phyloP scores from a whole-genome alignment of 2,888 invertebrate species.

The Sminthurinus aureus region DNA sequence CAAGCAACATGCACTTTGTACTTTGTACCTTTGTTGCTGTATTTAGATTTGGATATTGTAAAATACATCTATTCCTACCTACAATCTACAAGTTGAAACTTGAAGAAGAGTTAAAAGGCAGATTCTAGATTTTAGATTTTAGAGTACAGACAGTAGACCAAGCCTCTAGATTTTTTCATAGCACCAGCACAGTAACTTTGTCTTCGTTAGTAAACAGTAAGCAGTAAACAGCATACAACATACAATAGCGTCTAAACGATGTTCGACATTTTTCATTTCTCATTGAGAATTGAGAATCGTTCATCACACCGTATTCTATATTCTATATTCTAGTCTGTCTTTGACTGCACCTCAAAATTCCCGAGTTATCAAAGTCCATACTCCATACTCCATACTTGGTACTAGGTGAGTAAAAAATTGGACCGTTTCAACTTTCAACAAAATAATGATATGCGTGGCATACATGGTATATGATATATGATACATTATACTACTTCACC shows the following conservation, averaged over 20 bases:
- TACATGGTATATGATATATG: no score
- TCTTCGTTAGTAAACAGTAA: no score
- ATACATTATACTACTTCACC: no score
- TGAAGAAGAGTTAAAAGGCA: not conserved
- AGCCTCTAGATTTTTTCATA: not conserved
- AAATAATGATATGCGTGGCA: no score
- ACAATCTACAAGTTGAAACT: not conserved
- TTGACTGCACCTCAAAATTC: not conserved
- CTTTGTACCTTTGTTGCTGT: not conserved
- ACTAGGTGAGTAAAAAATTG: no score
- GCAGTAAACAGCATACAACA: no score
- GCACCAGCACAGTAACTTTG: not conserved
- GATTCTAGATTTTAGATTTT: not conserved
- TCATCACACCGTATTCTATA: not conserved
- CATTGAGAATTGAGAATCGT: no score
- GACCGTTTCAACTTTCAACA: no score
- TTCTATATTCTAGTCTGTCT: not conserved
- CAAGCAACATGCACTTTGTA: no score
- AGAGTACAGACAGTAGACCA: not conserved
- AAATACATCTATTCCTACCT: not conserved
- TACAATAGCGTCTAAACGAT: not conserved
- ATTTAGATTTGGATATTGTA: not conserved
- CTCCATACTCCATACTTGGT: no score
- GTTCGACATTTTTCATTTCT: not conserved
- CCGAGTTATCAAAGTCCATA: no score